Evolutionary conservation across 2,888 invertebrate species (phyloP).

Genomic region (Teleiodes luculella): DNA sequence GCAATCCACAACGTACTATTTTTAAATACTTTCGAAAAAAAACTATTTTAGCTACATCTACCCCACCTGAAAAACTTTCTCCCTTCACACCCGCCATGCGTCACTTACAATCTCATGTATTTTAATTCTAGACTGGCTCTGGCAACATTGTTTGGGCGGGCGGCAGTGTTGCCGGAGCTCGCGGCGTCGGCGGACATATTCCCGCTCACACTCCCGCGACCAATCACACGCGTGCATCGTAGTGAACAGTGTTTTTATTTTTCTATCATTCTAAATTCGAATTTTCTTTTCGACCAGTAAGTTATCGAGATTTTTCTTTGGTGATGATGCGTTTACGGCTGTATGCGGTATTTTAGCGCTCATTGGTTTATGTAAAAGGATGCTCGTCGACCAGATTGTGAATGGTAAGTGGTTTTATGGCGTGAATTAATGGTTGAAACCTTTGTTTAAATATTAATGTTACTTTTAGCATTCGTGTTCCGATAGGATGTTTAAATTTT

Average conservation of each 20-base stretch:
- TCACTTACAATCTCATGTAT: background rate
- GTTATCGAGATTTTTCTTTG: background rate
- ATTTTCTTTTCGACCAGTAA: slow-evolving; percentile 3
- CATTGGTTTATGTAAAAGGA: slow-evolving; percentile 16
- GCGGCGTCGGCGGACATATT: slow-evolving; percentile 45
- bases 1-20: too few species aligned
- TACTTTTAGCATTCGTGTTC: background rate
- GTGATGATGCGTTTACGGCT: slow-evolving; percentile 15
- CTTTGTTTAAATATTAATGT: slow-evolving; percentile 7
- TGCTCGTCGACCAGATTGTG: slow-evolving; percentile 3
- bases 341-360: slow-evolving; percentile 38
- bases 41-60: too few species aligned
- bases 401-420: slow-evolving; percentile 11
- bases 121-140: slow-evolving; percentile 15
- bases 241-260: slow-evolving; percentile 8
- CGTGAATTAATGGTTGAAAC: slow-evolving; percentile 9
- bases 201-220: slow-evolving; percentile 23
- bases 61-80: background rate
- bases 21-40: too few species aligned
- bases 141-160: slow-evolving; percentile 40
- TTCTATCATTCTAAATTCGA: background rate
- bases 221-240: slow-evolving; percentile 20
- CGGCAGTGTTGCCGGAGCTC: slow-evolving; percentile 59
- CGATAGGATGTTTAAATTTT: background rate
- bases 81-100: background rate